Base-by-base conservation (phyloP, 2,888 invertebrate genomes). In the Desoria tigrina region DNA sequence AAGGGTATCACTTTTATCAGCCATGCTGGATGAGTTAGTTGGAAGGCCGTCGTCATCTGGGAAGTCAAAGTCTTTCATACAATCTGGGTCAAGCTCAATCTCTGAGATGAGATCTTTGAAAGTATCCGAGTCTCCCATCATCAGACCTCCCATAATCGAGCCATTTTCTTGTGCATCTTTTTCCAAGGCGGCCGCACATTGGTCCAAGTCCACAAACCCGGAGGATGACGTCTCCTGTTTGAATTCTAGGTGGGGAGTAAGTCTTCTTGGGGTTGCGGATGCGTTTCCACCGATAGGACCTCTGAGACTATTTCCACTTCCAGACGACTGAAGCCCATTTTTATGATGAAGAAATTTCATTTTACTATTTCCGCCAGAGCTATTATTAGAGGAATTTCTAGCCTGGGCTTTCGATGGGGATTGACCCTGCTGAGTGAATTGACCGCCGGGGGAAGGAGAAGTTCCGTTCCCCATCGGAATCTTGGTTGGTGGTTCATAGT, bases 51-150 rank as follows among this genome's bases (percentile, higher is more conserved):
- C 61, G 61, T 49, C 65, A 57, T 92, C 92, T 26, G 76, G 77
- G 79, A 92, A 90, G 77, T 86, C 86, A 75, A 87, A 86, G 79
- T 91, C 90, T 77, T 87, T 87, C 85, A 92, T 89, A 77, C 92
- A 21, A 27, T 37, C 91, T 3, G 90, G 88, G 80, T 87, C 84
- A 77, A 89, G 88, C 78, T 90, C 90, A 66, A 93, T 89, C 81
- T 92, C 92, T 27, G 89, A 90, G 76, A 93, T 90, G 78, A 93
- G 86, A 80, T 92, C 90, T 80, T 92, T 91, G 79, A 93, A 89
- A 50, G 88, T 87, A 77, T 88, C 88, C 69, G 90, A 86, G 37
- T 91, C 32, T 92, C 32, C 32, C 32, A 32, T 32, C 32, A 32
- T 32, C 11, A 32, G 32, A 4, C 32, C 32, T 32, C 32, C 32